These are phyloP conservation scores for Mylabris phalerata DNA, from an alignment of 1,140 invertebrate genomes.

Conservation along the genomic window DNA sequence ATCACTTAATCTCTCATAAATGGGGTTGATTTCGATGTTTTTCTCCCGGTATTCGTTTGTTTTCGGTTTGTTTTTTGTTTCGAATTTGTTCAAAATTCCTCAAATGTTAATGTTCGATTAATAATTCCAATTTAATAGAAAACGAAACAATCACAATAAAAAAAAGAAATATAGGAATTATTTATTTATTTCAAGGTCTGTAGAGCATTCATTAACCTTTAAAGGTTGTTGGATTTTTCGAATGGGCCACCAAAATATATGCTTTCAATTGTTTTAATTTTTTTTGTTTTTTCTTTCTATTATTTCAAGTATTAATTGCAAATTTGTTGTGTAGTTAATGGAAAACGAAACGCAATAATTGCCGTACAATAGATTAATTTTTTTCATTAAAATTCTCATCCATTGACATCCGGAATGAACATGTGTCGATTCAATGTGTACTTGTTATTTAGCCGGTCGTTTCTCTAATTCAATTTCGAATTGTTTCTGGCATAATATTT, in stretches of 20 bases:
- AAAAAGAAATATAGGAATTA: constrained; percentile 3
- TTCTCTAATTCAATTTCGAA: background rate
- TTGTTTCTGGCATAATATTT: background rate
- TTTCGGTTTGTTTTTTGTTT: constrained; percentile 4
- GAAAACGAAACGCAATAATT: background rate
- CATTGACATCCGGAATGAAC: constrained; percentile 12
- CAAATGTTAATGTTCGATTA: constrained; percentile 15
- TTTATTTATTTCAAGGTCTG: constrained; percentile 23
- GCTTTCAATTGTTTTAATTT: too few relatives aligned
- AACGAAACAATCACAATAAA: too few relatives aligned
- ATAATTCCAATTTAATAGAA: constrained; percentile 12
- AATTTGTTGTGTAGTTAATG: too few relatives aligned
- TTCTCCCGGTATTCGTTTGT: too few relatives aligned
- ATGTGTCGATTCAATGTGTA: constrained; percentile 10
- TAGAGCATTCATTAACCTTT: constrained; percentile 31
- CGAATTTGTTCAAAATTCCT: constrained; percentile 12
- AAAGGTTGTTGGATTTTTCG: constrained; percentile 18
- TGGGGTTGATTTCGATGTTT: too few relatives aligned
- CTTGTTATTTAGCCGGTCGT: background rate
- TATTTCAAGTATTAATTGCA: too few relatives aligned
- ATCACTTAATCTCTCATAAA: too few relatives aligned
- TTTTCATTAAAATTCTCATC: constrained; percentile 12
- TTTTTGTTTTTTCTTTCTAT: too few relatives aligned
- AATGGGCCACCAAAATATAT: too few relatives aligned
- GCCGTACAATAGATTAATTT: background rate